phyloP scores from a whole-genome alignment of 2,113 vertebrate genomes.

The Chrysochloris asiatica region DNA sequence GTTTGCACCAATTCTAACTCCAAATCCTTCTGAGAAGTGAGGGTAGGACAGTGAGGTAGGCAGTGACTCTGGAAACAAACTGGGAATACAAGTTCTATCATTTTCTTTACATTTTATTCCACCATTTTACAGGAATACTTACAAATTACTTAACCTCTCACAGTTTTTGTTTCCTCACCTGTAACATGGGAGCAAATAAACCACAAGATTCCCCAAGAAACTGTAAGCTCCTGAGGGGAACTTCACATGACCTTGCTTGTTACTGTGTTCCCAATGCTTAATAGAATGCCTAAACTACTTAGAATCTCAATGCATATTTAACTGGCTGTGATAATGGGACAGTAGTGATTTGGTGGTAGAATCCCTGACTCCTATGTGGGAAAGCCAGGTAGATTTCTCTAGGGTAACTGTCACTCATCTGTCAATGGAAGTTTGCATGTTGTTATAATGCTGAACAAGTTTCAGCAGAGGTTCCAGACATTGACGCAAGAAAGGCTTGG shows the following conservation, averaged over 20 bases:
- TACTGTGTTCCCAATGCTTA: not conserved
- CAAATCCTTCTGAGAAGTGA: not conserved
- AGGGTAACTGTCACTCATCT: not conserved
- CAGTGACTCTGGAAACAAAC: not conserved
- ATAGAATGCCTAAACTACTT: not conserved
- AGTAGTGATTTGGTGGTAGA: no score
- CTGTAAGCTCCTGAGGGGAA: not conserved
- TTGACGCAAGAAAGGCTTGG: not conserved
- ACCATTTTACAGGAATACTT: not conserved
- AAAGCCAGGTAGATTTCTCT: not conserved
- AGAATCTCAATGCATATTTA: not conserved
- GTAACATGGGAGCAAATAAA: not conserved
- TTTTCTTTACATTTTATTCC: no score
- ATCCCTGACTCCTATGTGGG: not conserved
- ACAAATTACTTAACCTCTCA: not conserved
- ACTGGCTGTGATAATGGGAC: not conserved
- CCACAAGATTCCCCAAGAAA: not conserved
- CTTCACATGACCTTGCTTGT: rapidly evolving
- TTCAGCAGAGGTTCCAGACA: not conserved
- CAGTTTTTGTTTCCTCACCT: not conserved
- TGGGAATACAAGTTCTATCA: not conserved
- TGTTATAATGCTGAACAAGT: not conserved
- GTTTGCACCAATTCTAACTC: not conserved
- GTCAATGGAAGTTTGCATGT: not conserved
- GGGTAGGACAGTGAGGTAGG: no score